Base-by-base conservation (phyloP, 2,888 invertebrate genomes). In the Balanococcus diminutus region DNA sequence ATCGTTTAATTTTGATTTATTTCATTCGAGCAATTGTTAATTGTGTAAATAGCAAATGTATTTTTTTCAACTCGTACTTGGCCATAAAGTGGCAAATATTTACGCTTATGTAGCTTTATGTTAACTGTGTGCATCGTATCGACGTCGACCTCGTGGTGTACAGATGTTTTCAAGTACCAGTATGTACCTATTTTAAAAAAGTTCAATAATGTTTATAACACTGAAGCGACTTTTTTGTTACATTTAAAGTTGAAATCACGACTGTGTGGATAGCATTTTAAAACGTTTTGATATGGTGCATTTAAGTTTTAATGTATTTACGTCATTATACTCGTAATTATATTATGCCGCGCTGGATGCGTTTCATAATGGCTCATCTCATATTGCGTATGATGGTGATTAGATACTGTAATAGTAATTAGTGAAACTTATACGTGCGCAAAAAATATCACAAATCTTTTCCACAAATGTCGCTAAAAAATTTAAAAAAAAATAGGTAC, bases 1-100 rank as follows among this genome's bases (percentile, higher is more conserved):
- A 5, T 19, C 19, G 1, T 36, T 67, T 16, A 32, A 19, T 36
- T 36, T 79, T 79, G 75, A 79, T 32, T 32, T 79, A 28, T 79
- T 79, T 79, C 75, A 19, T n/a, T 75, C n/a, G 31, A 8, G 36
- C 36, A 16, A 36, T 79, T 51, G n/a, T n/a, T n/a, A n/a, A n/a
- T n/a, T n/a, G n/a, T 79, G 75, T 36, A 79, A 36, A 36, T 36
- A 36, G 19, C 28, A 28, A 79, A 79, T 79, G 28, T 36, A 79
- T 79, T 79, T 79, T 25, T 36, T 79, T 36, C 1, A 79, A 19
- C 28, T 36, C 9, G 11, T 36, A 36, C 36, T 19, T 79, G n/a
- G 36, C 36, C 36, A 36, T 79, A 79, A 79, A 67, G 16, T 67
- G 28, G 67, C 28, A 67, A 67, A 67, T 67, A 67, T 67, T 67